phyloP scores from a whole-genome alignment of 2,797 vertebrate genomes.

The Microhierax caerulescens region DNA sequence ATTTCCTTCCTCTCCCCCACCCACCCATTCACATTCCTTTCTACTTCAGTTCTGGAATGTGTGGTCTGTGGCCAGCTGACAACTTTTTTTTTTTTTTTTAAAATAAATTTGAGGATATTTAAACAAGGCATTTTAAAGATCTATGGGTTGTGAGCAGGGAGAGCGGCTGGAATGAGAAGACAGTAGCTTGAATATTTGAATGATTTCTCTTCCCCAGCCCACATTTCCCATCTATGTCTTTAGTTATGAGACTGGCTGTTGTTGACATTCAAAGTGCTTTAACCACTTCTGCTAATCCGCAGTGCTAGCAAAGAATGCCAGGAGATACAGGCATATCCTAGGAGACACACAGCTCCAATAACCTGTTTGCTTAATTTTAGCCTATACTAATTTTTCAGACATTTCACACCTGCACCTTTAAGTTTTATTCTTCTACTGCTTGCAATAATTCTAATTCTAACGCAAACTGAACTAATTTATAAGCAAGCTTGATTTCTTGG shows the following conservation, averaged over 20 bases:
- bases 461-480: neutral
- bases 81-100: neutral
- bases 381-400: neutral
- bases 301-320: neutral
- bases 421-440: neutral
- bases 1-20: slow-evolving; percentile 69
- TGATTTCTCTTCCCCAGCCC: neutral
- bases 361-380: neutral
- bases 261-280: neutral
- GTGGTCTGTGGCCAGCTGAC: slow-evolving; percentile 65
- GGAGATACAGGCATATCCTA: neutral
- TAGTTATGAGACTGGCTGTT: neutral
- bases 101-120: slow-evolving; percentile 37
- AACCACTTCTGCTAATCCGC: neutral
- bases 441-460: neutral
- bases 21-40: slow-evolving; percentile 70
- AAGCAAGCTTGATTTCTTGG: neutral
- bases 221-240: neutral
- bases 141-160: neutral
- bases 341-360: neutral
- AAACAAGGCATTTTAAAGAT: slow-evolving; percentile 44
- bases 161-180: neutral
- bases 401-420: neutral
- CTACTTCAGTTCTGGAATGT: slow-evolving; percentile 66
- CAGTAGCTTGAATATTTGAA: neutral